These are phyloP conservation scores for Gymnocephalus cernua DNA, from an alignment of 2,113 vertebrate species.

Conservation along the genomic window DNA sequence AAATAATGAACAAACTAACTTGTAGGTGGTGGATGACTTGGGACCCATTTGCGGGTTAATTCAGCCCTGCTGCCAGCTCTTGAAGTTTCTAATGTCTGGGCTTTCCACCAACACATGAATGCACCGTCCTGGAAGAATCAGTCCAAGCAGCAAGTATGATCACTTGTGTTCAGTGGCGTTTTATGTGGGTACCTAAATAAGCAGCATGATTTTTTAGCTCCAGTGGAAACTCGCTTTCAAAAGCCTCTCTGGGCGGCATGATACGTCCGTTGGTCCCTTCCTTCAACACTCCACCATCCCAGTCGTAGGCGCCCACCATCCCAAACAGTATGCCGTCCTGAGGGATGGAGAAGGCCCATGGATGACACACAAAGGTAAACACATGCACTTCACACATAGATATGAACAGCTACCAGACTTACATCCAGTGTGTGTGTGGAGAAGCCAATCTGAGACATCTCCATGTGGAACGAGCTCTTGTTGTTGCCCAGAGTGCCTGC, in stretches of 20 bases:
- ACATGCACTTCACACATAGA: background rate
- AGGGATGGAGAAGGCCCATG: background rate
- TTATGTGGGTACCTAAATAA: slow-evolving; percentile 87
- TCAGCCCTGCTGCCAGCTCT: background rate
- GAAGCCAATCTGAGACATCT: slow-evolving; percentile 98
- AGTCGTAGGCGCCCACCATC: slow-evolving; percentile 95
- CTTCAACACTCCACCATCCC: slow-evolving; percentile 93
- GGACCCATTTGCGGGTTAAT: background rate
- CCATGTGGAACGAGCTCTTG: slow-evolving; percentile 94
- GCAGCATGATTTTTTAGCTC: slow-evolving; percentile 93
- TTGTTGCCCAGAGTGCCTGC: slow-evolving; percentile 92
- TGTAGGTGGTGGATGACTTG: background rate
- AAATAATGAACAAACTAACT: background rate
- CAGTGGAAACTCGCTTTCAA: slow-evolving; percentile 90
- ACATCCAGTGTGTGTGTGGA: slow-evolving; percentile 92
- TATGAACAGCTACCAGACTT: slow-evolving; percentile 53
- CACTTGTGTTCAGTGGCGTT: slow-evolving; percentile 1
- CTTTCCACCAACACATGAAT: background rate
- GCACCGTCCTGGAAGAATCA: background rate
- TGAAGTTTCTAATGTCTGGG: background rate
- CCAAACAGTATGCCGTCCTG: slow-evolving; percentile 96
- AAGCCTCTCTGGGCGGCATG: slow-evolving; percentile 85
- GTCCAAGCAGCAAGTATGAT: background rate
- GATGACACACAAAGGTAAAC: background rate
- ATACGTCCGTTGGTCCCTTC: slow-evolving; percentile 81